Conservation (phyloP, 2,888 invertebrate species). For the Argyresthia albistria region DNA sequence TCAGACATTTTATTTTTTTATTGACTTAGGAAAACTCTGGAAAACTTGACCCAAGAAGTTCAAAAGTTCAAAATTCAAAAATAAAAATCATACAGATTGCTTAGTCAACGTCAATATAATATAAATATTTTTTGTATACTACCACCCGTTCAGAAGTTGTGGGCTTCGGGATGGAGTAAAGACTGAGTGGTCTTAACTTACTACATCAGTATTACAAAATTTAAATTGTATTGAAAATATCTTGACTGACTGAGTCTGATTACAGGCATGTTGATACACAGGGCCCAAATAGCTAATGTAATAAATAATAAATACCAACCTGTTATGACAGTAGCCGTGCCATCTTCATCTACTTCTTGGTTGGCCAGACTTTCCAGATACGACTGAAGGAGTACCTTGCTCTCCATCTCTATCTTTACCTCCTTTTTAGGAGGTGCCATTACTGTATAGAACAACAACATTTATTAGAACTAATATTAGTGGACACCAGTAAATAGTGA, state of each 20-base stretch:
- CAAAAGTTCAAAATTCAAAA: too few species aligned
- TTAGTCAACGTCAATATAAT: too few species aligned
- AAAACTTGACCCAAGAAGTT: too few species aligned
- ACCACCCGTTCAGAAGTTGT: too few species aligned
- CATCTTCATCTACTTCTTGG: constrained; percentile 77
- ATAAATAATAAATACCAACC: constrained; percentile 27
- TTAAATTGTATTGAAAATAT: neutral
- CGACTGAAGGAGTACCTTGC: constrained; percentile 79
- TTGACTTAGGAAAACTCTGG: too few species aligned
- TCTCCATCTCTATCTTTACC: constrained; percentile 44
- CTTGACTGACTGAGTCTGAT: too few species aligned
- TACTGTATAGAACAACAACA: constrained; percentile 15
- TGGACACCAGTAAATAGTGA: neutral
- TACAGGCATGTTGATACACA: too few species aligned
- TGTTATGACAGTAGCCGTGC: constrained; percentile 34
- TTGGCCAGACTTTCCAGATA: constrained; percentile 88
- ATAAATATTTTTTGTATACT: too few species aligned
- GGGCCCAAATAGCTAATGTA: neutral
- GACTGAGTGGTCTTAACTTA: neutral
- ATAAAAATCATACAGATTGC: too few species aligned
- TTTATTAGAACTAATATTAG: neutral
- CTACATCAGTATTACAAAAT: neutral
- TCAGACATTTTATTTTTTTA: too few species aligned
- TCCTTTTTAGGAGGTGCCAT: constrained; percentile 42
- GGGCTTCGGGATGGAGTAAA: too few species aligned